These are phyloP conservation scores for Stramonita haemastoma DNA, from an alignment of 2,888 invertebrate species.

Conservation along the genomic window DNA sequence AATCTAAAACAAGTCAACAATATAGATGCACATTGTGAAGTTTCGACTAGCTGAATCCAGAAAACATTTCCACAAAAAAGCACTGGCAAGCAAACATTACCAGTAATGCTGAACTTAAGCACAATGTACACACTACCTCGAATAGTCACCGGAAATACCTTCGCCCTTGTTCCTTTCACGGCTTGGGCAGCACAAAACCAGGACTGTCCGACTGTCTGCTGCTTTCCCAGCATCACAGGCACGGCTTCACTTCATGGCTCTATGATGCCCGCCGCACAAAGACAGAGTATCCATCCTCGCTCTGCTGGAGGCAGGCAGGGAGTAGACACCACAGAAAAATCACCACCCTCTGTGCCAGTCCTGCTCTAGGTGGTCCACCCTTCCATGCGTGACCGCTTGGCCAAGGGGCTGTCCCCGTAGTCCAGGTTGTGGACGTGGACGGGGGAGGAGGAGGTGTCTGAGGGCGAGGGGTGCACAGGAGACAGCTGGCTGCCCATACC, in stretches of 20 bases:
- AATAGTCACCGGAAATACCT: not conserved
- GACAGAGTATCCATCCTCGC: not conserved
- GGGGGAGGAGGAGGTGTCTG: constrained; percentile 52
- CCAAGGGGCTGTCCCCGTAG: constrained; percentile 77
- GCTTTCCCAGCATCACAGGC: too few species aligned
- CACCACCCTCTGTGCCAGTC: not conserved
- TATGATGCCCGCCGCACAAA: too few species aligned
- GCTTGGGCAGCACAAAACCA: not conserved
- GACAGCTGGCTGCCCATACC: constrained; percentile 55
- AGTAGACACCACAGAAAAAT: not conserved
- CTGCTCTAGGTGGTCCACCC: constrained; percentile 84
- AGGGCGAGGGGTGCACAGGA: constrained; percentile 69
- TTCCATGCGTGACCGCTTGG: constrained; percentile 93
- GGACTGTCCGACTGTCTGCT: not conserved
- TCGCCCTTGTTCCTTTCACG: not conserved
- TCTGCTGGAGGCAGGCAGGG: not conserved
- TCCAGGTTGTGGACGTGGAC: constrained; percentile 63
- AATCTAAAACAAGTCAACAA: too few species aligned
- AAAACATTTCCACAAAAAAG: not conserved
- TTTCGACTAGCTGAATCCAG: too few species aligned
- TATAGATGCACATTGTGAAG: too few species aligned
- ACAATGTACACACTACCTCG: not conserved
- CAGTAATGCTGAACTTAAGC: constrained; percentile 9
- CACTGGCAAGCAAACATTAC: not conserved
- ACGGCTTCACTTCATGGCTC: too few species aligned